phyloP scores from a whole-genome alignment of 1,140 invertebrate species.

The Sogatella furcifera region DNA sequence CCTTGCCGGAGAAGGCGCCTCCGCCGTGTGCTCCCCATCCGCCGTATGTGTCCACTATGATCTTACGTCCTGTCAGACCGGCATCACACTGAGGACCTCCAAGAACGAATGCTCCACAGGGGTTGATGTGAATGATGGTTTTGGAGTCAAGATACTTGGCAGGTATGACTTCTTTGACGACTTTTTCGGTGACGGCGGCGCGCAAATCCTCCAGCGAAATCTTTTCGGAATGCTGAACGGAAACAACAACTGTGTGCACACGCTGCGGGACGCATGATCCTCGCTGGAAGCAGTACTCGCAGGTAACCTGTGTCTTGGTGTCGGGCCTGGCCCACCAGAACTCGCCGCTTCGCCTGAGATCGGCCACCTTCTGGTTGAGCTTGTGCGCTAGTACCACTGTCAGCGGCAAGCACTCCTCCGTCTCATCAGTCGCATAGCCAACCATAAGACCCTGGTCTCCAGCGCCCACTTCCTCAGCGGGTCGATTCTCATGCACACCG shows the following conservation, averaged over 20 bases:
- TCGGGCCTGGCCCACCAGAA: slow-evolving; percentile 97
- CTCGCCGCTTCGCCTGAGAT: slow-evolving; percentile 76
- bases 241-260: slow-evolving; percentile 96
- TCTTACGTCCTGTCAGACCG: slow-evolving; percentile 59
- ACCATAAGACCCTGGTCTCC: slow-evolving; percentile 97
- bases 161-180: slow-evolving; percentile 89
- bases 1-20: slow-evolving; percentile 64
- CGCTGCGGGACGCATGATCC: slow-evolving; percentile 85
- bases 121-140: slow-evolving; percentile 94
- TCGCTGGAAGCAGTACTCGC: slow-evolving; percentile 70
- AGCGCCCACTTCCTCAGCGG: slow-evolving; percentile 94
- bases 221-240: slow-evolving; percentile 92
- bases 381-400: slow-evolving; percentile 91
- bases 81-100: slow-evolving; percentile 77
- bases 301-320: slow-evolving; percentile 92
- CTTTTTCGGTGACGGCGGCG: slow-evolving; percentile 79
- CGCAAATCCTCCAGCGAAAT: slow-evolving; percentile 76
- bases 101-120: slow-evolving; percentile 91
- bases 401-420: slow-evolving; percentile 96
- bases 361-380: slow-evolving; percentile 86
- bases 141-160: slow-evolving; percentile 82
- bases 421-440: slow-evolving; percentile 93
- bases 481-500: slow-evolving; percentile 89
- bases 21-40: slow-evolving; percentile 61
- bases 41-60: slow-evolving; percentile 66